Base-by-base conservation (phyloP, 2,888 invertebrate genomes). In the Pasiphila rectangulata region DNA sequence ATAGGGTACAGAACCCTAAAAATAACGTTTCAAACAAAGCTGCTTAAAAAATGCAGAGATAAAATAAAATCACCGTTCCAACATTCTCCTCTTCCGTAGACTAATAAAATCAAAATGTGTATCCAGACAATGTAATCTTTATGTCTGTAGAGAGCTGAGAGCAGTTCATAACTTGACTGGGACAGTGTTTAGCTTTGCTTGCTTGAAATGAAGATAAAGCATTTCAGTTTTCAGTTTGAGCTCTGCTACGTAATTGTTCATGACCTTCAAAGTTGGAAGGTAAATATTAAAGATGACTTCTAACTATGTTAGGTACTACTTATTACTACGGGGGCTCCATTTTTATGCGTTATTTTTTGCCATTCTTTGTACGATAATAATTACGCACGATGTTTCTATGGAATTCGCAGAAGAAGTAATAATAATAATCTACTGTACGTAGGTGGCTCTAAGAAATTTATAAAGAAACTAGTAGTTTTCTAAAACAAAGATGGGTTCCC, bases 41-140 rank as follows among this genome's bases (percentile, higher is more conserved):
- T 17, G 32, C 16, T 25, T 44, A 32, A 16, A 29, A 36, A 36
- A 13, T 23, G n/a, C 23, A 15, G 36, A 15, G 21, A 36, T 36
- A 24, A 35, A 35, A 36, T 10, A 23, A 23, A 36, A 36, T 36
- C 36, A 36, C 21, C 23, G 21, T 17, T 9, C 23, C 15, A 23
- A 21, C 23, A 9, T 36, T 36, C n/a, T 9, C 13, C 23, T 13
- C 36, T 21, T 15, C 35, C 13, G 35, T 23, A 23, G 23, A 15
- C 13, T 36, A 36, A 23, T 36, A 36, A 36, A 36, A 36, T 21
- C 21, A 36, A 36, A 36, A 36, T 35, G 35, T 36, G 36, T 36
- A 23, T 13, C 21, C 16, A 35, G 35, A 21, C 19, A 35, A 35
- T 35, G 35, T 35, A 21, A 35, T 35, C 21, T 21, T 35, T 20